Percentiles rank a stretch among this genome's conserved stretches.
Conservation (phyloP, 2,888 invertebrate species). For the Cheilosia variabilis region DNA sequence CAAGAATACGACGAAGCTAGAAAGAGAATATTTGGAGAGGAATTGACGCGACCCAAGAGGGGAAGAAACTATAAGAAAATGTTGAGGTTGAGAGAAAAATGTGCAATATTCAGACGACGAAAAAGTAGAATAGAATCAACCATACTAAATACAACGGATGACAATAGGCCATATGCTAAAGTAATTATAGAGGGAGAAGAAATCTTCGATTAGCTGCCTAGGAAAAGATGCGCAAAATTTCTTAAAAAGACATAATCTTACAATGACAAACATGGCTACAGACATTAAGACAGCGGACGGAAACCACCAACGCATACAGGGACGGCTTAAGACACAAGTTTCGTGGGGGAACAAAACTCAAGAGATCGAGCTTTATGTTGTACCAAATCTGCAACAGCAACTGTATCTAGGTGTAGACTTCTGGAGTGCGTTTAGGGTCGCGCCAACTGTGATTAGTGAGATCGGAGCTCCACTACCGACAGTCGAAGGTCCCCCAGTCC, state of each 20-base stretch:
- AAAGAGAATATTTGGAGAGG: no score
- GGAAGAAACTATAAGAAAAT: no score
- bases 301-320: no score
- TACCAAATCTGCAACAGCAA: constrained; percentile 33
- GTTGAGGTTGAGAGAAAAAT: neutral
- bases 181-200: neutral
- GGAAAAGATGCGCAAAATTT: no score
- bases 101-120: no score
- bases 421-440: constrained; percentile 19
- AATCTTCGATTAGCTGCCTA: neutral
- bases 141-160: no score
- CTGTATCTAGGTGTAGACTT: constrained; percentile 17
- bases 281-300: constrained; percentile 13
- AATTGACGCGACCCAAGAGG: no score
- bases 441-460: constrained; percentile 6
- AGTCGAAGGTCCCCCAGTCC: neutral
- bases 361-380: constrained; percentile 28
- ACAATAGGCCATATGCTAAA: neutral
- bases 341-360: neutral
- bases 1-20: neutral
- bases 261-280: neutral
- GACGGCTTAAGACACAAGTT: no score
- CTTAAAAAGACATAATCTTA: no score
- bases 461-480: neutral
- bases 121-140: no score